Percentiles rank a stretch among this genome's conserved stretches.
These are phyloP conservation scores for Candidula unifasciata DNA, from an alignment of 2,888 invertebrate species.

Conservation along the genomic window DNA sequence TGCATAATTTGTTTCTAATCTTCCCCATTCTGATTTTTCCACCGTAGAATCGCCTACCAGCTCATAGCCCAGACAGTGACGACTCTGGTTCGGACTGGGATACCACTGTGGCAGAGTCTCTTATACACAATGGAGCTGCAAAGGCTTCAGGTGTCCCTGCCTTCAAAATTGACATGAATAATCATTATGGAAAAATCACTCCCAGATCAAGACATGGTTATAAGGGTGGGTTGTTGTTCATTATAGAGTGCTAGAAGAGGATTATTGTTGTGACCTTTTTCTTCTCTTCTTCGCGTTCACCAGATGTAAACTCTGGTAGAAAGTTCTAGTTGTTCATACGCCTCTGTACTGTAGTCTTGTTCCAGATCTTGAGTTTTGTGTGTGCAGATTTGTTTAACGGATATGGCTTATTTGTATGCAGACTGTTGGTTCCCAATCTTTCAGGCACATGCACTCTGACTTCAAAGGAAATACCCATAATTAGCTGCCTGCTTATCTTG, in stretches of 20 bases:
- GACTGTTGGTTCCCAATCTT: too few species aligned
- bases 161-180: not conserved
- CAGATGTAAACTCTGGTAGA: too few species aligned
- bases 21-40: not conserved
- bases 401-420: too few species aligned
- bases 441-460: too few species aligned
- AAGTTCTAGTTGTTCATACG: too few species aligned
- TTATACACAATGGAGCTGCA: not conserved
- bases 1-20: not conserved
- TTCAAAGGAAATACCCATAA: too few species aligned
- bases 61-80: conserved; percentile 34
- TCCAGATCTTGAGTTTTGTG: too few species aligned
- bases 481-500: too few species aligned
- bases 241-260: not conserved
- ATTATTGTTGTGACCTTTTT: too few species aligned
- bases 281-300: too few species aligned
- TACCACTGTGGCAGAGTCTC: conserved; percentile 47
- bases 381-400: too few species aligned
- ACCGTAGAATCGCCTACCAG: conserved; percentile 27
- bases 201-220: conserved; percentile 11
- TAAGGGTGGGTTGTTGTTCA: conserved; percentile 25
- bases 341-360: too few species aligned
- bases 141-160: not conserved
- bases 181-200: conserved; percentile 36
- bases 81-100: conserved; percentile 51